A percentile compares a stretch with the other conserved stretches of the same genome.
Conservation (phyloP, 92 coral and sea anemone genomes). For the Epizoanthus ramosus region DNA sequence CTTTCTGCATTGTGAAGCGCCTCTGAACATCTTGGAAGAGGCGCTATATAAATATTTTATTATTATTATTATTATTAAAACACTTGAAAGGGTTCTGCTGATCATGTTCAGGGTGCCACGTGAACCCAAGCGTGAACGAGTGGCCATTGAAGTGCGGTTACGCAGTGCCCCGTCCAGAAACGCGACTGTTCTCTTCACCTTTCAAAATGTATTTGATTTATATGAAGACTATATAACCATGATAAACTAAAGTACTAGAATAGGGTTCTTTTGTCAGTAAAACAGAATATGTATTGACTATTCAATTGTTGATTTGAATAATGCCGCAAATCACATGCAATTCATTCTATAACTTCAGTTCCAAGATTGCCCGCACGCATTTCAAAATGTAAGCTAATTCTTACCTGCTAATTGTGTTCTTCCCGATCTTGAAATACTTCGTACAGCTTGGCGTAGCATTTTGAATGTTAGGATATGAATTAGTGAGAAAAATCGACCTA, state of each 20-base stretch:
- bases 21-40: too few species aligned
- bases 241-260: background rate
- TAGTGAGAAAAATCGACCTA: background rate
- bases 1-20: too few species aligned
- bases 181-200: too few species aligned
- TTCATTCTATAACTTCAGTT: too few species aligned
- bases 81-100: too few species aligned
- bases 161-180: background rate
- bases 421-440: slow-evolving; percentile 6
- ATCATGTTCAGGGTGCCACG: background rate
- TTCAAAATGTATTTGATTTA: too few species aligned
- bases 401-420: slow-evolving; percentile 14
- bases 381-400: background rate
- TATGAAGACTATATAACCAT: background rate
- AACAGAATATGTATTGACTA: slow-evolving; percentile 1
- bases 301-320: background rate
- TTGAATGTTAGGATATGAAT: background rate
- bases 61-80: too few species aligned
- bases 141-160: background rate
- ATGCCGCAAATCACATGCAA: background rate
- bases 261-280: background rate
- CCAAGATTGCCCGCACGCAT: background rate
- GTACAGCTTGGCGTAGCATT: slow-evolving; percentile 11
- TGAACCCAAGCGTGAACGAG: background rate
- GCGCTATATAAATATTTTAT: too few species aligned